These are phyloP conservation scores for Ardeotis arabs DNA, from an alignment of 2,113 vertebrate genomes.

Conservation along the genomic window DNA sequence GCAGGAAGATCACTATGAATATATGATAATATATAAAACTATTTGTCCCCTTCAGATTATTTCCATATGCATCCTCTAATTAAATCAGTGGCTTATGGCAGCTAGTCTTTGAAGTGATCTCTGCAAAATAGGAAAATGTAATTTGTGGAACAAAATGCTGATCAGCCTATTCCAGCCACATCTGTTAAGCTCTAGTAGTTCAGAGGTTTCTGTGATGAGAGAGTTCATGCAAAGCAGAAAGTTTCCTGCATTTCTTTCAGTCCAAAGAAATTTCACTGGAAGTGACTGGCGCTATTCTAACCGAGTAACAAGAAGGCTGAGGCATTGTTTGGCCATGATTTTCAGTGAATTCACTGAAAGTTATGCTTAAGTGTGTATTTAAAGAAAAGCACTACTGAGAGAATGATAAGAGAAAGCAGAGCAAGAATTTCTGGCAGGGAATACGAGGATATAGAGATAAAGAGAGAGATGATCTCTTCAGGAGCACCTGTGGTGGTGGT, in stretches of 20 bases:
- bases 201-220: background rate
- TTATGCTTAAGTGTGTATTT: background rate
- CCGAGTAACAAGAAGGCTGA: background rate
- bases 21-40: constrained; percentile 39
- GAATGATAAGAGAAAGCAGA: background rate
- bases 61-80: constrained; percentile 58
- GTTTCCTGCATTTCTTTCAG: background rate
- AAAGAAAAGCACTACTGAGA: background rate
- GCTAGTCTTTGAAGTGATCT: constrained; percentile 40
- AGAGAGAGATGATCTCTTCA: background rate
- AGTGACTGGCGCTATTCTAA: background rate
- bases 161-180: constrained; percentile 2
- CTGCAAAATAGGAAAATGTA: constrained; percentile 27
- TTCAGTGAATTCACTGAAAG: background rate
- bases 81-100: constrained; percentile 25
- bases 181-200: background rate
- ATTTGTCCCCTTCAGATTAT: constrained; percentile 52
- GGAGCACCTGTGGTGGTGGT: background rate
- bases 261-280: background rate
- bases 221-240: background rate
- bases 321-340: background rate
- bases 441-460: background rate
- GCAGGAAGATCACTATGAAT: background rate
- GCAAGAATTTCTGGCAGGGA: background rate
- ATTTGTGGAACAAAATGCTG: constrained; percentile 15